Evolutionary conservation across 1,140 invertebrate genomes (phyloP), one percentile per base, ranked within the genome.

Genomic region (Hyles euphorbiae): DNA sequence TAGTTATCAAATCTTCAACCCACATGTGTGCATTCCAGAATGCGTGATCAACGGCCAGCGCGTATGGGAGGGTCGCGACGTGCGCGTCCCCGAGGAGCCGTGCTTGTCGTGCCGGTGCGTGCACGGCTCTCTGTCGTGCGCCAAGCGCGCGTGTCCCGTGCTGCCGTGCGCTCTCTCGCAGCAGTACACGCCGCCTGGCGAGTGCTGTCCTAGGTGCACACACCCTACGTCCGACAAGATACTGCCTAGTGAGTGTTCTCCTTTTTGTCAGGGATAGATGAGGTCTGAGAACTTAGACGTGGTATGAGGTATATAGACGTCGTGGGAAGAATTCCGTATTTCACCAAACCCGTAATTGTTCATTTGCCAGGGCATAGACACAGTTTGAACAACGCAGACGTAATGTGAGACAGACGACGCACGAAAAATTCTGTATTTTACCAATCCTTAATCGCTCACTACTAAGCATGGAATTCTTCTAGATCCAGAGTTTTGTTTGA

Each of bases 81-180:
- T 95, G 9, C 92, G 91, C 22, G 93, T 94, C 33, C 92, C 93
- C 44, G 94, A 95, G 70, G 96, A 98, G 89, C 95, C 96, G 1
- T 98, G 97, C 80, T 88, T 97, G 44, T 93, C 93, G 58, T 98
- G 97, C 82, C 92, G 93, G 57, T 98, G 97, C 83, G 90, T 92
- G 55, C 89, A 90, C n/a, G 93, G 93, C 7, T 90, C 92, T 34
- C 89, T 97, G 71, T 93, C 93, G 3, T 98, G 97, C 81, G 90
- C 91, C 3, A 97, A 96, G 76, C 93, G 94, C 57, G 94, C 95
- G 1, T 98, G 97, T 79, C 95, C 96, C 1, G 94, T 96, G 3
- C 88, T 98, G 4, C 93, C 94, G 12, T 98, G 96, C 81, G 92
- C 93, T 9, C 92, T 33, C 69, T 87, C 49, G 5, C 92, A 93